These are phyloP conservation scores for Ormyrus thymus DNA, from an alignment of 2,888 invertebrate genomes.

Conservation along the genomic window DNA sequence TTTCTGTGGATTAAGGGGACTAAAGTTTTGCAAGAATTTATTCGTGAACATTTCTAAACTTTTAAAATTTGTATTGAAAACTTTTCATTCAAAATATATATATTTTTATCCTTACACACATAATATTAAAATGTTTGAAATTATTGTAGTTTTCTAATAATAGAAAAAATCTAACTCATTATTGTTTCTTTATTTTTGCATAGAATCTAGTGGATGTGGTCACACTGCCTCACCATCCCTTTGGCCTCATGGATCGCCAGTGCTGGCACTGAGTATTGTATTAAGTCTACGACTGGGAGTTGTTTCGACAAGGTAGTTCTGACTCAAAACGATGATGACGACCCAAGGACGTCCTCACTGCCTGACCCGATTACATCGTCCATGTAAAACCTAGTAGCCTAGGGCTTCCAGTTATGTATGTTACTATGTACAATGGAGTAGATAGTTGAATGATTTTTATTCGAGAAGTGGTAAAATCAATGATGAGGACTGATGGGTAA, in stretches of 20 bases:
- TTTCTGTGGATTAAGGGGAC: too few relatives aligned
- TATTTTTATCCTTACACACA: too few relatives aligned
- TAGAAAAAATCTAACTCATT: too few relatives aligned
- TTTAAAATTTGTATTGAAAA: too few relatives aligned
- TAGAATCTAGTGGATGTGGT: conserved; percentile 59
- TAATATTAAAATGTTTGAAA: too few relatives aligned
- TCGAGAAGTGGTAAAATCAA: conserved; percentile 50
- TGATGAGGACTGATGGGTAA: background rate
- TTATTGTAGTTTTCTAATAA: too few relatives aligned
- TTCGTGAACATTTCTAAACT: too few relatives aligned
- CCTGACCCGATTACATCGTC: conserved; percentile 72
- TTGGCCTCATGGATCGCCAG: background rate
- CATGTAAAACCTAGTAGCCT: conserved; percentile 74
- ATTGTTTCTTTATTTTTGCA: conserved; percentile 26
- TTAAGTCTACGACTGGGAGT: conserved; percentile 20
- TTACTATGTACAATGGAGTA: conserved; percentile 72
- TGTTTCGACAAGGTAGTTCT: conserved; percentile 63
- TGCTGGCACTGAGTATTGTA: conserved; percentile 15
- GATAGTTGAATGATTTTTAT: conserved; percentile 72
- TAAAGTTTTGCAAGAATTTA: too few relatives aligned
- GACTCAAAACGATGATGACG: conserved; percentile 51
- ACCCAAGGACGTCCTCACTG: conserved; percentile 62
- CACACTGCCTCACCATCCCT: background rate
- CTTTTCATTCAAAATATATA: too few relatives aligned
- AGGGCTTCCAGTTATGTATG: conserved; percentile 75